Percentiles rank a stretch among this genome's conserved stretches.
phyloP scores from a whole-genome alignment of 2,888 invertebrate genomes.

The Himalopsyche kuldschensis region DNA sequence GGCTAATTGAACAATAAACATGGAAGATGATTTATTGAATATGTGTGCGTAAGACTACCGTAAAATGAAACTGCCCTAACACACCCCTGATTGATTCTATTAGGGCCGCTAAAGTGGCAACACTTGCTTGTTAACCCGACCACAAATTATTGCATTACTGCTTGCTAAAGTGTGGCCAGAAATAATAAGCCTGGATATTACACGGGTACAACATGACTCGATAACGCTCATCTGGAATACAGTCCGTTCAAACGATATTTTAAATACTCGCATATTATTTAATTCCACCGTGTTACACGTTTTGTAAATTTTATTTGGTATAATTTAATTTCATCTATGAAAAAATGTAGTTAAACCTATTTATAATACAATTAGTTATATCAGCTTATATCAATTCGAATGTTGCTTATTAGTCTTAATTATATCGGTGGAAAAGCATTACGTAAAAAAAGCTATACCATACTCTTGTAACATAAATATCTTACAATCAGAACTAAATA shows the following conservation, averaged over 20 bases:
- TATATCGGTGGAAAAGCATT: too few species aligned
- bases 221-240: not conserved
- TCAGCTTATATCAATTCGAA: too few species aligned
- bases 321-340: too few species aligned
- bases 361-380: too few species aligned
- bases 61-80: not conserved
- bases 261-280: too few species aligned
- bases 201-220: not conserved
- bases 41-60: not conserved
- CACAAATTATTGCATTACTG: not conserved
- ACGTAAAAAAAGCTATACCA: too few species aligned
- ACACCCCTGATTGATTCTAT: not conserved
- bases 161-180: not conserved
- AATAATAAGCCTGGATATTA: not conserved
- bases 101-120: not conserved
- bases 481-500: too few species aligned
- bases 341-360: too few species aligned
- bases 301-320: too few species aligned
- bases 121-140: not conserved
- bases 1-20: not conserved
- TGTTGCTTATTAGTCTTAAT: too few species aligned
- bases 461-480: too few species aligned
- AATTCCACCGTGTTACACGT: too few species aligned
- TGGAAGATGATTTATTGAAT: not conserved
- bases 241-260: not conserved